Evolutionary conservation across 2,113 vertebrate species (phyloP).

Genomic region (Guaruba guarouba): DNA sequence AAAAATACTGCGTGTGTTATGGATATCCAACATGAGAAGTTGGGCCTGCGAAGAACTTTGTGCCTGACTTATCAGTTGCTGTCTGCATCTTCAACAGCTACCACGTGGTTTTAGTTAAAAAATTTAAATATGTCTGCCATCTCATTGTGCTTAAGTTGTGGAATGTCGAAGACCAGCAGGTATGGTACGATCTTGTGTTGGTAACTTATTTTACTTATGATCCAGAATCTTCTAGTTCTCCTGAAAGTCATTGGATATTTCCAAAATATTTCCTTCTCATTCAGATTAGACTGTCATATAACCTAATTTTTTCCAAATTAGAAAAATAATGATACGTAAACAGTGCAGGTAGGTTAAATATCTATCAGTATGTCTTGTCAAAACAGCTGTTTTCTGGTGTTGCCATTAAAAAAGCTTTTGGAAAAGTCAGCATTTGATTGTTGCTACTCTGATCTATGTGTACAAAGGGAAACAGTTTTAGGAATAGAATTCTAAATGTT

Average conservation of each 20-base stretch:
- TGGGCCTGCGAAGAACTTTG: conserved; percentile 17
- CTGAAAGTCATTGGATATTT: background rate
- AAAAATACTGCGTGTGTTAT: conserved; percentile 5
- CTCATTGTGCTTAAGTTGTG: conserved; percentile 78
- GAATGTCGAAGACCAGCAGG: conserved; percentile 74
- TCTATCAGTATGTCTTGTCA: background rate
- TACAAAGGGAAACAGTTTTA: background rate
- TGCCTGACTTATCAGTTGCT: background rate
- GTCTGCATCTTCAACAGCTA: background rate
- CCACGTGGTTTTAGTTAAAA: background rate
- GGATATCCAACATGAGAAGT: conserved; percentile 13
- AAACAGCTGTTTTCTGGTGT: background rate
- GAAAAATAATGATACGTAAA: background rate
- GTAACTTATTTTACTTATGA: background rate
- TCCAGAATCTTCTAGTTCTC: background rate
- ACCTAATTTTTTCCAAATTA: background rate
- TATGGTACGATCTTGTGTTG: conserved; percentile 33
- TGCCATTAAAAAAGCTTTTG: background rate
- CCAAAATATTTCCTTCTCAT: background rate
- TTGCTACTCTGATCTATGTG: background rate
- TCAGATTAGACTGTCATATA: background rate
- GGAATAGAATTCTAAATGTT: background rate
- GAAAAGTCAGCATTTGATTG: background rate
- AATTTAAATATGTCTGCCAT: conserved; percentile 77
- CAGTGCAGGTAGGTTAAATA: background rate